Evolutionary conservation across 2,113 vertebrate species (phyloP), one percentile per base, ranked within the genome.

Genomic region (Mirounga angustirostris): DNA sequence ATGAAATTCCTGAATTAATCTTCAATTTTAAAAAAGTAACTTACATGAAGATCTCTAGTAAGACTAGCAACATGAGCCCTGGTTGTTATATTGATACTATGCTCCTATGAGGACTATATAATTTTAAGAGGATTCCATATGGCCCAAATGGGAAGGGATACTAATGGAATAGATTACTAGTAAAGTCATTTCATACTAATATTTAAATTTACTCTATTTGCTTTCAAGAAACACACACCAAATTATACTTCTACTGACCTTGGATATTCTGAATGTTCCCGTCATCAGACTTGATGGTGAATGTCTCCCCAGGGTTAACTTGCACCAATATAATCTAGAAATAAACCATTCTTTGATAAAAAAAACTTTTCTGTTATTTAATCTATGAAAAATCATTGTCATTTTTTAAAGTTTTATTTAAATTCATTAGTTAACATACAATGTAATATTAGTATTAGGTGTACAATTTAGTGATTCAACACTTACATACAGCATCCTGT

Each of bases 281-380:
- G 98, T 99, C 99, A 90, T 99, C 98, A 96, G 99, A 99, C 97
- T 98, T 99, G 93, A 99, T 99, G 76, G 99, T 99, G 56, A 99
- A 99, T 14, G 98, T 99, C 97, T 99, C 99, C 63, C 99, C 99
- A 54, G 99, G 99, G 93, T 99, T 99, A 69, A 99, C 99, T 93
- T 99, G 99, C 36, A 99, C 99, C 92, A 99, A 97, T 96, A 99
- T 99, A 92, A 99, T 99, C 99, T 99, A 97, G 4, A 98, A 95
- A 96, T 85, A 98, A 95, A 97, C 54, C 63, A 95, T 52, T 85
- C 46, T 94, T 94, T 94, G 80, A 79, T 84, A 54, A 52, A 3
- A 52, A 3, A 43, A 54, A 65, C 24, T 91, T 94, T 71, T 58
- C 24, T 79, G 43, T 78, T 86, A 65, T 43, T 71, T 76, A 59